A percentile compares a stretch with the other conserved stretches of the same genome.
These are phyloP conservation scores for Spatulosminthurus flaviceps DNA, from an alignment of 2,888 invertebrate genomes.

Conservation along the genomic window DNA sequence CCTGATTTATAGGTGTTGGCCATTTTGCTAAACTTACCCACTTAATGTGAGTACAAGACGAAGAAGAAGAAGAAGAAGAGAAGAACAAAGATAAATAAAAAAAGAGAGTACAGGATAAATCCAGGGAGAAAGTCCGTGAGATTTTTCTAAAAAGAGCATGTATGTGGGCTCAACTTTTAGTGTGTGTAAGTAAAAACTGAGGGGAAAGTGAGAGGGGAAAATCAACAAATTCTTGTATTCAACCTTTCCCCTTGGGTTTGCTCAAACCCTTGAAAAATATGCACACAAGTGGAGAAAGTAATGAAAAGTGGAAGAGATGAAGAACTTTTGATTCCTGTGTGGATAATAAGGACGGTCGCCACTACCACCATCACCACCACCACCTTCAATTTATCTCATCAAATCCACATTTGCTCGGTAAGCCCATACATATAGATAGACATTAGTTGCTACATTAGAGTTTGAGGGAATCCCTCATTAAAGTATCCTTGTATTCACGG, in stretches of 20 bases:
- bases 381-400: slow-evolving; percentile 32
- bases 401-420: slow-evolving; percentile 47
- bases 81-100: slow-evolving; percentile 16
- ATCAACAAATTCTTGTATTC: not conserved
- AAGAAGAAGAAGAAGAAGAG: not conserved
- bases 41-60: not conserved
- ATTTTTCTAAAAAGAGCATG: not conserved
- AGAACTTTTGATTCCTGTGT: slow-evolving; percentile 41
- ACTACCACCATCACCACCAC: not conserved
- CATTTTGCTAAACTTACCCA: not conserved
- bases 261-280: slow-evolving; percentile 7
- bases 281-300: slow-evolving; percentile 29
- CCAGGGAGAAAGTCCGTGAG: not conserved
- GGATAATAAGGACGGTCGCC: slow-evolving; percentile 22
- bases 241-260: not conserved
- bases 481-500: slow-evolving; percentile 28
- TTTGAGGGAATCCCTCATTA: not conserved
- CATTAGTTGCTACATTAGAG: slow-evolving; percentile 13
- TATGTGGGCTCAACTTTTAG: too few relatives aligned
- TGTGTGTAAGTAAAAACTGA: not conserved
- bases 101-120: not conserved
- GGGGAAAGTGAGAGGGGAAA: not conserved
- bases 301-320: slow-evolving; percentile 45
- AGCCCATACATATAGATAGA: slow-evolving; percentile 31
- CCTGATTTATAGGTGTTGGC: slow-evolving; percentile 11